A percentile compares a stretch with the other conserved stretches of the same genome.
These are phyloP conservation scores for Agelastica alni DNA, from an alignment of 2,888 invertebrate genomes.

Conservation along the genomic window DNA sequence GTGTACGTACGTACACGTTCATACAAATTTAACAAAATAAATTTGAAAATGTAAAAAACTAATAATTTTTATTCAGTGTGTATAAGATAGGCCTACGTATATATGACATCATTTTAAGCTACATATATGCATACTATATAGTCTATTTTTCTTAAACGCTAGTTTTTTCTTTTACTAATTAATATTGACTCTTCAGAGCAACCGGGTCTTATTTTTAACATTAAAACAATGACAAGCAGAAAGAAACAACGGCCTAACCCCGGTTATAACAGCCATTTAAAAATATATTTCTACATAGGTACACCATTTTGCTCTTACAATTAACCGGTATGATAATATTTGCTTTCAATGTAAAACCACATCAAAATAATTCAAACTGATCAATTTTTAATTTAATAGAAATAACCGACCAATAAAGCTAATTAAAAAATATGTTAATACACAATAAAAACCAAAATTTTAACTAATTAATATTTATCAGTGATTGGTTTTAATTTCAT, in stretches of 20 bases:
- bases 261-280: slow-evolving; percentile 50
- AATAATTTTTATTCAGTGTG: slow-evolving; percentile 49
- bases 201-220: slow-evolving; percentile 41
- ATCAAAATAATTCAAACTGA: too few relatives aligned
- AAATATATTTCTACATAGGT: slow-evolving; percentile 41
- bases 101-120: slow-evolving; percentile 46
- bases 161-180: slow-evolving; percentile 46
- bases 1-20: slow-evolving; percentile 35
- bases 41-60: slow-evolving; percentile 50
- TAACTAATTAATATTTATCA: too few relatives aligned
- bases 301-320: slow-evolving; percentile 31
- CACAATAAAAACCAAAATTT: too few relatives aligned
- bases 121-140: slow-evolving; percentile 49
- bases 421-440: too few relatives aligned
- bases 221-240: slow-evolving; percentile 45
- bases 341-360: too few relatives aligned
- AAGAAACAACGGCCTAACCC: slow-evolving; percentile 27
- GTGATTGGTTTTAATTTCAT: too few relatives aligned
- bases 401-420: too few relatives aligned
- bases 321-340: slow-evolving; percentile 5
- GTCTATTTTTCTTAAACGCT: slow-evolving; percentile 45
- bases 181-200: slow-evolving; percentile 57
- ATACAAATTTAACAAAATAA: slow-evolving; percentile 50
- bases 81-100: slow-evolving; percentile 55
- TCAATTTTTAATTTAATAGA: too few relatives aligned